Evolutionary conservation across 1,140 invertebrate species (phyloP), one percentile per base, ranked within the genome.

Genomic region (Callitettix versicolor): DNA sequence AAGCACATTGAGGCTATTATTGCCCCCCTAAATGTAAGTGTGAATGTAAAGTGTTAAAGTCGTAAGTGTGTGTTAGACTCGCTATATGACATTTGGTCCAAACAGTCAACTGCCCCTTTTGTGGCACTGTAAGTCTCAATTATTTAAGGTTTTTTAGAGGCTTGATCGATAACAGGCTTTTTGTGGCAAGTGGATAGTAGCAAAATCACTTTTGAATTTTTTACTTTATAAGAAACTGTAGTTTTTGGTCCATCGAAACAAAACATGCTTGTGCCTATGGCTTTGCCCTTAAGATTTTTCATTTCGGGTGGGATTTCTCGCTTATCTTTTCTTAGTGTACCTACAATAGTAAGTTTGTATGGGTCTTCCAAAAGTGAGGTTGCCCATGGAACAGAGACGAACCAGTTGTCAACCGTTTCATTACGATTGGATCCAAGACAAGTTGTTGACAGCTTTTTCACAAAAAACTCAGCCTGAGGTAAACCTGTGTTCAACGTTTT

Each of bases 101-200:
- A 30, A 30, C 3, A 4, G 26, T 30, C 26, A 4, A 30, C 26
- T 4, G 26, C 26, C 3, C 67, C 68, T 66, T 71, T 74, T 15
- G 68, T 71, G 14, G 38, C 20, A 57, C 75, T 71, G 58, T 75
- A 75, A 47, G 63, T 63, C 11, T 57, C 34, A 46, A 73, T 63
- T 22, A 74, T 70, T 17, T 72, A 61, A 43, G 69, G 70, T 50
- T 69, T 71, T n/a, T 21, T 21, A 48, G 18, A n/a, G 14, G 11
- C 18, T 24, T 30, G 26, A 48, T 15, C 22, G 24, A 48, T 48
- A 22, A 21, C 24, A 22, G 46, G 46, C 46, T 48, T 22, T 48
- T 48, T 11, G 22, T 48, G 46, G 21, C 18, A 22, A 14, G 46
- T 48, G 15, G n/a, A 48, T 26, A 48, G 22, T 9, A 48, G 46